These are phyloP conservation scores for Corapipo altera DNA, from an alignment of 2,113 vertebrate species.

Conservation along the genomic window DNA sequence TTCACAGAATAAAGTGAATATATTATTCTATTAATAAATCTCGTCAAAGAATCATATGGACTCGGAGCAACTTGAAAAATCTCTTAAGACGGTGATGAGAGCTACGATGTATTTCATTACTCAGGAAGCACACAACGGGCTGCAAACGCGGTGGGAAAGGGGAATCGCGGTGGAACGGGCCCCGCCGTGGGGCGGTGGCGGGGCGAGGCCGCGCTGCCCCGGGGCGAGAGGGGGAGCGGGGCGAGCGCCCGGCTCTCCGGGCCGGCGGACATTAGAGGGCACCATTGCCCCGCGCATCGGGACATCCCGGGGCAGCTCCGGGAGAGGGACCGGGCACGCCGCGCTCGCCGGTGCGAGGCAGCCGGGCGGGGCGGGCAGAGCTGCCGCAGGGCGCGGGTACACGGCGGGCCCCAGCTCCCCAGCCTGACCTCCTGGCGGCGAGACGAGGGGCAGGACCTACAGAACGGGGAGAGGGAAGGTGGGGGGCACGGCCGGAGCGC, in stretches of 20 bases:
- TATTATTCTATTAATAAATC: not conserved
- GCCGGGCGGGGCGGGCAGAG: not conserved
- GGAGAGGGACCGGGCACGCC: not conserved
- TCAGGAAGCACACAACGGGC: not conserved
- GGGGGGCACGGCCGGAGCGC: not conserved
- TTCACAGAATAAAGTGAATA: not conserved
- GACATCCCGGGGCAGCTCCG: not conserved
- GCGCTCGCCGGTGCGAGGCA: not conserved
- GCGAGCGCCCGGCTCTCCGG: not conserved
- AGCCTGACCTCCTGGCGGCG: not conserved
- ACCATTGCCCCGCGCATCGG: conserved; percentile 13
- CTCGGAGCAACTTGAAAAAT: not conserved
- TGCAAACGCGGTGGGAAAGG: not conserved
- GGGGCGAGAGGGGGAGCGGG: not conserved
- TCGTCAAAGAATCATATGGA: not conserved
- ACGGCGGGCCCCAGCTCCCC: not conserved
- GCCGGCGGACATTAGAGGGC: conserved; percentile 51
- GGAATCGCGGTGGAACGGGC: not conserved
- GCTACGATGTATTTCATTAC: not conserved
- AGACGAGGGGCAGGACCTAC: not conserved
- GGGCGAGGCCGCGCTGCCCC: not conserved
- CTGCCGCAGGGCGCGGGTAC: not conserved
- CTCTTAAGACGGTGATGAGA: too few relatives aligned
- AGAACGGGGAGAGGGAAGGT: not conserved
- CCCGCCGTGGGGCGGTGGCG: not conserved